Evolutionary conservation across 2,888 invertebrate genomes (phyloP), one percentile per base, ranked within the genome.

Genomic region (Lithophane socia): DNA sequence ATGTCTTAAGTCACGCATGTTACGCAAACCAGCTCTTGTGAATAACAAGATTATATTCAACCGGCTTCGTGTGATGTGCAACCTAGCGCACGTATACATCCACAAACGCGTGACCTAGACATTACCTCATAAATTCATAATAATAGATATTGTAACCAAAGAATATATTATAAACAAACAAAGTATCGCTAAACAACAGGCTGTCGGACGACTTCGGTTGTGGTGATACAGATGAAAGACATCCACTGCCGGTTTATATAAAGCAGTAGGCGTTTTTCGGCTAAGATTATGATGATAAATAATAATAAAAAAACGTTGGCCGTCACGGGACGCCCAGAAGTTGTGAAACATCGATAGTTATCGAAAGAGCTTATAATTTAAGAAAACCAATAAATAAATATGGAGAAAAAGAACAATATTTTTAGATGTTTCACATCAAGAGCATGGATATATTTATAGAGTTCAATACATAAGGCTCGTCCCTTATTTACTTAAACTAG

Each of bases 1-100:
- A 65, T 21, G 54, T 21, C 77, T 63, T 69, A 60, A 66, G 79
- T 79, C 65, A 60, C 60, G 52, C 37, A 52, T 54, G 37, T 42
- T 83, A 47, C 58, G 24, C 65, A n/a, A 70, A 58, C 9, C 29
- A 29, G 42, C 21, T 70, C 63, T 77, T 68, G 44, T 83, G 52
- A 73, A 68, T 80, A 80, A 83, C 60, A 79, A 79, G 80, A 83
- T 80, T 80, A 80, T 83, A 54, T 70, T 61, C 13, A 24, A 83
- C n/a, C 67, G 16, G 52, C 52, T 63, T 66, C 21, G 78, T 61
- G 44, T 42, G 56, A n/a, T 29, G 52, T 69, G 47, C 65, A 54
- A 12, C 24, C 56, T 52, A 77, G 44, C 61, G 24, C 47, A 73
- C 61, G 13, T 73, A 72, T 44, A 76, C n/a, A 37, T 65, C 16